phyloP scores from a whole-genome alignment of 2,113 vertebrate genomes.

The Aegithalos caudatus region DNA sequence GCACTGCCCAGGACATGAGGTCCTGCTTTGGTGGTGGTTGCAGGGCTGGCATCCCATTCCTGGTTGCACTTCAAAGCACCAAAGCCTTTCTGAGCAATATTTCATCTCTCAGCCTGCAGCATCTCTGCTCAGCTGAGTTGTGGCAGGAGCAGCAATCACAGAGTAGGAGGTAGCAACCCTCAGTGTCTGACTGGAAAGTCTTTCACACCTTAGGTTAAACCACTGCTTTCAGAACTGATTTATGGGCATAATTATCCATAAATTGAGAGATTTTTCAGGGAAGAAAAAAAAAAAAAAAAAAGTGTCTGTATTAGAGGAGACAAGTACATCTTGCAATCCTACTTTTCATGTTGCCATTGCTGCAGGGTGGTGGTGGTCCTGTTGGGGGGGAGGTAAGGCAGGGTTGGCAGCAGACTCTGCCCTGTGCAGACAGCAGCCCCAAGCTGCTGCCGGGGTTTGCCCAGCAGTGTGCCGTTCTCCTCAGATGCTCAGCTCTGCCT shows the following conservation, averaged over 20 bases:
- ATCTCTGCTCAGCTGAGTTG: neutral
- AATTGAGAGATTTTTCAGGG: neutral
- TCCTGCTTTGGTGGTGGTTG: neutral
- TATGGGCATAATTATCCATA: neutral
- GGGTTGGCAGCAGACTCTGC: neutral
- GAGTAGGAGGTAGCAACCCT: neutral
- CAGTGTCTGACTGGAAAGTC: neutral
- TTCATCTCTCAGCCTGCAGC: neutral
- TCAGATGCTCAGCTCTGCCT: neutral
- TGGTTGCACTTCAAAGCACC: neutral
- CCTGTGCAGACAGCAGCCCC: neutral
- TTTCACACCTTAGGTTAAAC: neutral
- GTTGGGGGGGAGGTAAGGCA: neutral
- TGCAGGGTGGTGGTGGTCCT: rapidly evolving
- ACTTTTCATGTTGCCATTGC: neutral
- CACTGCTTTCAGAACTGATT: neutral
- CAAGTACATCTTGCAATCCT: neutral
- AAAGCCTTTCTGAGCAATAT: neutral
- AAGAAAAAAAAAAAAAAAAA: neutral
- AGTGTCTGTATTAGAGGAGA: neutral
- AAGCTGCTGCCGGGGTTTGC: neutral
- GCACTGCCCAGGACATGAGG: neutral
- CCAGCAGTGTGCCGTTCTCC: neutral
- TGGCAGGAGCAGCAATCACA: neutral
- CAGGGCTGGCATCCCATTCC: neutral